Conservation (phyloP, 2,888 invertebrate genomes). For the Euspilapteryx auroguttella region DNA sequence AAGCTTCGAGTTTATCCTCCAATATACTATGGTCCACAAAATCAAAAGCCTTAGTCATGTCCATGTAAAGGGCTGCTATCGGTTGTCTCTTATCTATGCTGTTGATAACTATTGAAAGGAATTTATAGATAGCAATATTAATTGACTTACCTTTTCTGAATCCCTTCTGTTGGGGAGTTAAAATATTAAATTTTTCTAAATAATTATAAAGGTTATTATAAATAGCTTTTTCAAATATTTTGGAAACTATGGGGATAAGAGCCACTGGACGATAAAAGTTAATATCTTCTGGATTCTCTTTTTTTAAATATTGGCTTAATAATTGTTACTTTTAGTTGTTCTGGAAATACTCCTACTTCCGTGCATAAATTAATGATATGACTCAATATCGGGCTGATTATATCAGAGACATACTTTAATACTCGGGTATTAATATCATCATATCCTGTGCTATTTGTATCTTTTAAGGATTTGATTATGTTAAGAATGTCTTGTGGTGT, state of each 20-base stretch:
- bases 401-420: neutral
- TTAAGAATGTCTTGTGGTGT: neutral
- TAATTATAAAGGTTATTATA: neutral
- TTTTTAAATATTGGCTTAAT: conserved; percentile 4
- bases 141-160: too few relatives aligned
- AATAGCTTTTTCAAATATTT: conserved; percentile 3
- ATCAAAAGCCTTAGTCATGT: too few relatives aligned
- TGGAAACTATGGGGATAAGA: conserved; percentile 3
- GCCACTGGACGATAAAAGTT: conserved; percentile 4
- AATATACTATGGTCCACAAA: conserved; percentile 1
- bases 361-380: conserved; percentile 3
- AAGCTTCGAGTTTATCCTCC: neutral
- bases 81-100: too few relatives aligned
- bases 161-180: conserved; percentile 1
- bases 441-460: neutral
- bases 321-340: conserved; percentile 2
- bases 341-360: conserved; percentile 3
- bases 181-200: conserved; percentile 1
- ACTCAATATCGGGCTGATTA: neutral
- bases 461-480: neutral
- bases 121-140: neutral
- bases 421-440: neutral
- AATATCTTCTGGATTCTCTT: neutral
- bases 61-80: neutral
- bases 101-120: too few relatives aligned